Evolutionary conservation across 2,888 invertebrate species (phyloP).

Genomic region (Meganola albula): DNA sequence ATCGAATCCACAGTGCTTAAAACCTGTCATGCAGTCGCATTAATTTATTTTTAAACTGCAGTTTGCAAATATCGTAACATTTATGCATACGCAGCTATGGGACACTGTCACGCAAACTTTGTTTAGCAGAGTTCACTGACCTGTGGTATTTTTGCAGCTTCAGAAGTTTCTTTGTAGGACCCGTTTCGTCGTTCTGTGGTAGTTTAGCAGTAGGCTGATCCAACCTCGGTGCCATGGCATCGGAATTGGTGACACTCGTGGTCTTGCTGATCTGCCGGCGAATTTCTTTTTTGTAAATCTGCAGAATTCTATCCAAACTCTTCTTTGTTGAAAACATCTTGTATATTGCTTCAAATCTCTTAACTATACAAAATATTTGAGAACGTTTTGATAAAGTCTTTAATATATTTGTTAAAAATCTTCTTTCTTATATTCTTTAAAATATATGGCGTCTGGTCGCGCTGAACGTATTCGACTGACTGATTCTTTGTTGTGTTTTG

Average conservation of each 20-base stretch:
- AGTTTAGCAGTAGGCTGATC: slow-evolving; percentile 53
- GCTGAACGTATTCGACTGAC: slow-evolving; percentile 61
- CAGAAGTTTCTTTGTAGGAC: slow-evolving; percentile 64
- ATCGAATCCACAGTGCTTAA: slow-evolving; percentile 16
- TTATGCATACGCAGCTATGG: slow-evolving; percentile 31
- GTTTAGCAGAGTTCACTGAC: slow-evolving; percentile 61
- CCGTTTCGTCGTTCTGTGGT: slow-evolving; percentile 54
- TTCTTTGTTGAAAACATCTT: slow-evolving; percentile 66
- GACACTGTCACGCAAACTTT: slow-evolving; percentile 49
- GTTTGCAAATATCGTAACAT: slow-evolving; percentile 17
- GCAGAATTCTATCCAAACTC: slow-evolving; percentile 56
- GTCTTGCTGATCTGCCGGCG: slow-evolving; percentile 79
- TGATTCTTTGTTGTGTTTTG: slow-evolving; percentile 74
- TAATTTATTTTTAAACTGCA: slow-evolving; percentile 23
- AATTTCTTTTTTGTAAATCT: slow-evolving; percentile 63
- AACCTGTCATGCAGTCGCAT: slow-evolving; percentile 10
- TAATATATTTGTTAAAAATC: too few relatives aligned
- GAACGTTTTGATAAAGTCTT: slow-evolving; percentile 12
- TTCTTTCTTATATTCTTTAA: slow-evolving; percentile 17
- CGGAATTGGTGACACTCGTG: slow-evolving; percentile 78
- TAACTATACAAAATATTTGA: too few relatives aligned
- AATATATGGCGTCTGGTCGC: slow-evolving; percentile 40
- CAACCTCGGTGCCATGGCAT: slow-evolving; percentile 73
- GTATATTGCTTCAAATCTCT: slow-evolving; percentile 6
- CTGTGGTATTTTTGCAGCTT: slow-evolving; percentile 78